phyloP scores from a whole-genome alignment of 1,140 invertebrate species.

The Monochamus saltuarius region DNA sequence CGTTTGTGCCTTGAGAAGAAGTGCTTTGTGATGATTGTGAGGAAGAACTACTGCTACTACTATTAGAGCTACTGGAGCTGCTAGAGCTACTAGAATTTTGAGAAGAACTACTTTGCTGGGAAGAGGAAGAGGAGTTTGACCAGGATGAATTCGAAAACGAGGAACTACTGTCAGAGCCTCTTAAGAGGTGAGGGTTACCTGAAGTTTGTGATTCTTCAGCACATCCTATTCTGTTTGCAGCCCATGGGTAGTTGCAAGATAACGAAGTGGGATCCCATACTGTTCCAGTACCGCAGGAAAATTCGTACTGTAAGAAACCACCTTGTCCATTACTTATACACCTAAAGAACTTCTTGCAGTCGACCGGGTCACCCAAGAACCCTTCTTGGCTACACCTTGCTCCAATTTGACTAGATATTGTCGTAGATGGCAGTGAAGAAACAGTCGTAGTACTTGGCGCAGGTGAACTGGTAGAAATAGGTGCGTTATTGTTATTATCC shows the following conservation, averaged over 20 bases:
- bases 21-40: constrained; percentile 27
- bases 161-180: constrained; percentile 19
- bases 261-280: constrained; percentile 60
- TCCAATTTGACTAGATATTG: constrained; percentile 25
- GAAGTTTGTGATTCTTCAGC: constrained; percentile 23
- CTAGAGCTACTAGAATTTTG: constrained; percentile 21
- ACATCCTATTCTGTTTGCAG: constrained; percentile 57
- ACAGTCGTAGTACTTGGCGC: not conserved
- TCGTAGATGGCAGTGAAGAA: constrained; percentile 10
- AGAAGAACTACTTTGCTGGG: constrained; percentile 24
- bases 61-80: constrained; percentile 3
- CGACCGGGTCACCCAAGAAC: constrained; percentile 57
- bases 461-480: not conserved
- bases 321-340: constrained; percentile 53
- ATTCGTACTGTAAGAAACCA: constrained; percentile 60
- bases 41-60: constrained; percentile 16
- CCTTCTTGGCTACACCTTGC: constrained; percentile 57
- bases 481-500: constrained; percentile 1
- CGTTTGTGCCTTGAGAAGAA: constrained; percentile 4
- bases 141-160: constrained; percentile 56
- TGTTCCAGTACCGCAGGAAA: constrained; percentile 65
- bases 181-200: too few relatives aligned
- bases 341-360: constrained; percentile 66
- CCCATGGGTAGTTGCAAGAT: constrained; percentile 63
- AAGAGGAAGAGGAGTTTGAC: constrained; percentile 21